Base-by-base conservation (phyloP, 2,113 vertebrate genomes). In the Oreocharis arfaki region DNA sequence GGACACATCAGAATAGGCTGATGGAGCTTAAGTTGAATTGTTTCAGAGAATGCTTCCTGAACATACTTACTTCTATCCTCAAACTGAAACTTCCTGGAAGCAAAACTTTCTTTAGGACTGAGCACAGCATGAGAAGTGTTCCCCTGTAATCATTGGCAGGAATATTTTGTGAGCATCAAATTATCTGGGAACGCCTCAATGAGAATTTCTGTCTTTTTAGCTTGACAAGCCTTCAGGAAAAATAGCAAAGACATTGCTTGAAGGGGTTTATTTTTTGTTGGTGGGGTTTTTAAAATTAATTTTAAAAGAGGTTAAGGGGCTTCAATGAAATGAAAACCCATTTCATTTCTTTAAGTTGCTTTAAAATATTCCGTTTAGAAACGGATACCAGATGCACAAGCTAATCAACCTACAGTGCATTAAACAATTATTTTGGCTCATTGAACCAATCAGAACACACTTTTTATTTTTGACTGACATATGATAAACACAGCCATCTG, bases 391-490 rank as follows among this genome's bases (percentile, higher is more conserved):
- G 96, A 97, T 97, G 95, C 91, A 95, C 87, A 95, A 93, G 92
- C 89, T 95, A 96, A 96, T 96, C 93, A 94, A 96, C 94, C 90
- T 94, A 97, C 96, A 97, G 97, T 95, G 94, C 96, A 96, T 97
- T 96, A 97, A 97, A 94, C 96, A 97, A 97, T 97, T 97, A 95
- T 84, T 91, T 97, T 97, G 97, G 92, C 97, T 97, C 96, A 96
- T 97, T 98, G 95, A 97, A 91, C 96, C 91, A 96, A 96, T 96
- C 95, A 93, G 96, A 96, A 89, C 76, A 90, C 89, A 95, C 95
- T 95, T 96, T 97, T 97, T 90, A 84, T 96, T 96, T 97, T 94
- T 97, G 96, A 95, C 79, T 96, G 96, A 95, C 95, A 88, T 94
- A 93, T 90, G 93, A 97, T 97, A 97, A 97, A 97, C 95, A 96